Base-by-base conservation (phyloP, 92 coral and sea anemone genomes). In the Montipora capitata region DNA sequence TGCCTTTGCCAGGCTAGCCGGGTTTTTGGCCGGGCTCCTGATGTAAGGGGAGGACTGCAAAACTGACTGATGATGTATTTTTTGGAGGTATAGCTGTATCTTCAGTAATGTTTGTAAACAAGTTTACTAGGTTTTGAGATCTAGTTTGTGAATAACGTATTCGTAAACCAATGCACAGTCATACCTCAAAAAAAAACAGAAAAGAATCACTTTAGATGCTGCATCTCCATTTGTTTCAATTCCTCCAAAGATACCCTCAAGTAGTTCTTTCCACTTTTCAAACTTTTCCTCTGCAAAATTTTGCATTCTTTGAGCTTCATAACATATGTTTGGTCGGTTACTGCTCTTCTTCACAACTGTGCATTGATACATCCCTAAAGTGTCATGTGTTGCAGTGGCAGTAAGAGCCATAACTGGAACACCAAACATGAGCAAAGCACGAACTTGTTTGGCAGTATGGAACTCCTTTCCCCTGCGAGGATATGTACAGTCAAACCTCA, bases 331-430 rank as follows among this genome's bases (percentile, higher is more conserved):
- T 56, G 14, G 12, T 56, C 62, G 3, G n/a, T 20, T 20, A 10
- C n/a, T 56, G 12, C 14, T 9, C 12, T 15, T 14, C n/a, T 56
- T 56, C 14, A 56, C n/a, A 14, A 56, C 14, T 56, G 62, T 9
- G n/a, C 12, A 56, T 3, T 56, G 12, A 9, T 56, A 0, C 62
- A 56, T 56, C 14, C n/a, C n/a, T 9, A 56, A 14, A 7, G 12
- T 68, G 54, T 65, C 54, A 5, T 69, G 84, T 16, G 72, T 86
- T 14, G 58, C n/a, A n/a, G n/a, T n/a, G n/a, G n/a, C n/a, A 5
- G 91, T 87, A 42, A 88, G 48, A 10, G 92, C 92, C 43, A 81
- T 72, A n/a, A 88, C 13, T 10, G 87, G 91, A 17, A 87, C 35
- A 42, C 67, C 54, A 4, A 76, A 80, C 39, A 79, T 35, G 18